Conservation (phyloP, 1,140 invertebrate species). For the Physella acuta region DNA sequence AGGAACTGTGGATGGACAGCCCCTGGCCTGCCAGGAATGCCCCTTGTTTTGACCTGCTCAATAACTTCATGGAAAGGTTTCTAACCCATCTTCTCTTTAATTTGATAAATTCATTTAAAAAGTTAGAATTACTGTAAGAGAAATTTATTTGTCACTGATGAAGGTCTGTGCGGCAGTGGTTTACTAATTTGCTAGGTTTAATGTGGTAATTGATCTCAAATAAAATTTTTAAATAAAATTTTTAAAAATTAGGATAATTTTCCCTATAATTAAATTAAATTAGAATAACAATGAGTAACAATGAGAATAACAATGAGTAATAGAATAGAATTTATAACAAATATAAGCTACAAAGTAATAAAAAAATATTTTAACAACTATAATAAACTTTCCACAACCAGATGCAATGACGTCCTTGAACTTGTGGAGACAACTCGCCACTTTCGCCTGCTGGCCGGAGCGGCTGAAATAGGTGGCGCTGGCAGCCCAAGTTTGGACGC, state of each 20-base stretch:
- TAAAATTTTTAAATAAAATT: no score
- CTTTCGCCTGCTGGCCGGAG: constrained; percentile 56
- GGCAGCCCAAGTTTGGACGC: constrained; percentile 56
- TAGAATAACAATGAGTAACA: not conserved
- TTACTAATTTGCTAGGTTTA: no score
- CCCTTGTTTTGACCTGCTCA: constrained; percentile 56
- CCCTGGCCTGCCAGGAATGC: constrained; percentile 60
- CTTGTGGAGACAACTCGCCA: constrained; percentile 59
- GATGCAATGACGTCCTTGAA: constrained; percentile 60
- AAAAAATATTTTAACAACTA: no score
- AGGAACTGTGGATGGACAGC: constrained; percentile 55
- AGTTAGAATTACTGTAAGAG: no score
- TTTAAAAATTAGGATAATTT: no score
- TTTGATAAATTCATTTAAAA: no score
- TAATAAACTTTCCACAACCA: constrained; percentile 17
- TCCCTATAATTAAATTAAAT: not conserved
- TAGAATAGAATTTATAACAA: not conserved
- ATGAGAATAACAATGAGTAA: not conserved
- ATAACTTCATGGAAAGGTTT: constrained; percentile 61
- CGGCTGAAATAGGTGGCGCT: constrained; percentile 58
- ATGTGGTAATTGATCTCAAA: no score
- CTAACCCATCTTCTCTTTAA: no score
- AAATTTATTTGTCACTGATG: no score
- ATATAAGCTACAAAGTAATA: not conserved
- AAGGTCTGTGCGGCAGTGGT: no score